phyloP scores from a whole-genome alignment of 2,888 invertebrate species.

The Plusia festucae region DNA sequence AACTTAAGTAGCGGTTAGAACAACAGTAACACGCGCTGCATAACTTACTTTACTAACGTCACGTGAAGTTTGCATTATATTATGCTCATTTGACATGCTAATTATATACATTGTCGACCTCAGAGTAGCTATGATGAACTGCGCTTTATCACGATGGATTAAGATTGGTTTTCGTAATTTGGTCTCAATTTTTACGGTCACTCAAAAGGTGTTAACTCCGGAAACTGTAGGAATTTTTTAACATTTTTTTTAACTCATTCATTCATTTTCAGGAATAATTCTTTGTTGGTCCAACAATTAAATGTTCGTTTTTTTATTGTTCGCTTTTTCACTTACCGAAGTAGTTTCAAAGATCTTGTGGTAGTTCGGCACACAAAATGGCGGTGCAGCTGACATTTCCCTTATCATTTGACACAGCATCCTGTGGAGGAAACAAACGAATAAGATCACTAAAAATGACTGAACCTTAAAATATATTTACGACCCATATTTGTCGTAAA shows the following conservation, averaged over 20 bases:
- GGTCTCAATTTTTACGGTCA: not conserved
- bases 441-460: no score
- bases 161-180: not conserved
- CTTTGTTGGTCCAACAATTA: no score
- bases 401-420: slow-evolving; percentile 92
- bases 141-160: not conserved
- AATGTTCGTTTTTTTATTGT: no score
- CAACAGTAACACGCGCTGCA: not conserved
- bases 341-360: slow-evolving; percentile 92
- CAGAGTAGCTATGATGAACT: not conserved
- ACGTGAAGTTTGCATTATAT: not conserved
- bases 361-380: slow-evolving; percentile 94
- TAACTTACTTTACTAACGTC: not conserved
- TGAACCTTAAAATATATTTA: no score
- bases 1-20: not conserved
- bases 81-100: not conserved
- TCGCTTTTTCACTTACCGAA: slow-evolving; percentile 87
- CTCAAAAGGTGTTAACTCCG: not conserved
- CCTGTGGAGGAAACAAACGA: slow-evolving; percentile 74
- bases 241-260: not conserved
- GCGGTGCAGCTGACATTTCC: slow-evolving; percentile 91
- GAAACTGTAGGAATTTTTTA: not conserved
- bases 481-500: no score
- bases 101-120: not conserved
- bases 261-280: no score